Conservation (phyloP, 2,888 invertebrate species). For the Megaustenia siamemsis region DNA sequence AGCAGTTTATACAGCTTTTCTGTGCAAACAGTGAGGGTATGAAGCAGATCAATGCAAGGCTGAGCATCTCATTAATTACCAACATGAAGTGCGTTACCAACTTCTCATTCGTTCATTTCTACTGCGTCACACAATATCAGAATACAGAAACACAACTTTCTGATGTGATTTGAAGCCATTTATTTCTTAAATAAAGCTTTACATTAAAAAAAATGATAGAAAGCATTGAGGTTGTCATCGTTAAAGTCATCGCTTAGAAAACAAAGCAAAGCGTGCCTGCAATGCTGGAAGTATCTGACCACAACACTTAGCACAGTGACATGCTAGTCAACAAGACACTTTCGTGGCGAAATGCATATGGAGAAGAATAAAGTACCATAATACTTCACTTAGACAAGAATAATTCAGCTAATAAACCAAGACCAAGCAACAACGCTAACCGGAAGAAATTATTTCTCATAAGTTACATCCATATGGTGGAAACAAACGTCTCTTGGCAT, state of each 20-base stretch:
- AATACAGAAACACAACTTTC: not conserved
- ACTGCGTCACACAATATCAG: not conserved
- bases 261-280: constrained; percentile 2
- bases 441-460: no score
- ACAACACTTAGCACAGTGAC: constrained; percentile 13
- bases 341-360: not conserved
- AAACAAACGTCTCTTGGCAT: no score
- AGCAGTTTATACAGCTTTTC: no score
- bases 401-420: no score
- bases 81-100: no score
- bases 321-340: constrained; percentile 24
- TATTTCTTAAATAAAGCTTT: constrained; percentile 28
- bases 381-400: no score
- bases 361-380: not conserved
- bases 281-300: constrained; percentile 15
- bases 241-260: not conserved
- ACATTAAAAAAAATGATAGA: constrained; percentile 4
- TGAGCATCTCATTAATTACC: no score
- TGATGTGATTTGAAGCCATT: not conserved
- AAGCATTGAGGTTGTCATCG: constrained; percentile 1
- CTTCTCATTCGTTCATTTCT: no score
- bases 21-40: no score
- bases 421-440: no score
- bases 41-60: no score
- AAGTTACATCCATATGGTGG: no score